These are phyloP conservation scores for Zeus faber DNA, from an alignment of 2,113 vertebrate genomes.

Conservation along the genomic window DNA sequence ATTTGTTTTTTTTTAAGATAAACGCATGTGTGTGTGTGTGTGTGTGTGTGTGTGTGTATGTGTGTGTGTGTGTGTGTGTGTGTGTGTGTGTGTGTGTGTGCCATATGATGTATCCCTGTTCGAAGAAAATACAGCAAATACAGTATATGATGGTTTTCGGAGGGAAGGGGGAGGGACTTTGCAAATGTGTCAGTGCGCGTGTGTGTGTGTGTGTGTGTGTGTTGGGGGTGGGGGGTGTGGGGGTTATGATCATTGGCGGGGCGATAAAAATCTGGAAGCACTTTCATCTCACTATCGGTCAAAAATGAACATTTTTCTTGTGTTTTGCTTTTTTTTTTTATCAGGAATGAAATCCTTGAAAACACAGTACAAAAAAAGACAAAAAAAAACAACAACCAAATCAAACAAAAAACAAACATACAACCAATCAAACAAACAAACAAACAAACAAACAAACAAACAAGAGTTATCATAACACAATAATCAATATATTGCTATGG, in stretches of 20 bases:
- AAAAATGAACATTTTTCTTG: slow-evolving; percentile 39
- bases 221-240: not conserved
- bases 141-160: no score
- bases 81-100: no score
- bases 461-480: slow-evolving; percentile 40
- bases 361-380: slow-evolving; percentile 66
- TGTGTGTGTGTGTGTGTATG: slow-evolving; percentile 25
- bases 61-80: slow-evolving; percentile 22
- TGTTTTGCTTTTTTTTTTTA: slow-evolving; percentile 32
- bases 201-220: not conserved
- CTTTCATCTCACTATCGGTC: slow-evolving; percentile 52
- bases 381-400: slow-evolving; percentile 41
- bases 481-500: slow-evolving; percentile 75
- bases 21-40: slow-evolving; percentile 52
- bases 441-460: slow-evolving; percentile 50
- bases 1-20: slow-evolving; percentile 57
- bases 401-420: slow-evolving; percentile 3
- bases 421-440: slow-evolving; percentile 59
- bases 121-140: no score
- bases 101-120: slow-evolving; percentile 35
- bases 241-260: slow-evolving; percentile 13
- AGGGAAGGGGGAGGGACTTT: not conserved
- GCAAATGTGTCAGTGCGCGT: not conserved
- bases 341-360: slow-evolving; percentile 39
- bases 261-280: slow-evolving; percentile 70